Conservation (phyloP, 2,113 vertebrate genomes). For the Irena cyanogastra region DNA sequence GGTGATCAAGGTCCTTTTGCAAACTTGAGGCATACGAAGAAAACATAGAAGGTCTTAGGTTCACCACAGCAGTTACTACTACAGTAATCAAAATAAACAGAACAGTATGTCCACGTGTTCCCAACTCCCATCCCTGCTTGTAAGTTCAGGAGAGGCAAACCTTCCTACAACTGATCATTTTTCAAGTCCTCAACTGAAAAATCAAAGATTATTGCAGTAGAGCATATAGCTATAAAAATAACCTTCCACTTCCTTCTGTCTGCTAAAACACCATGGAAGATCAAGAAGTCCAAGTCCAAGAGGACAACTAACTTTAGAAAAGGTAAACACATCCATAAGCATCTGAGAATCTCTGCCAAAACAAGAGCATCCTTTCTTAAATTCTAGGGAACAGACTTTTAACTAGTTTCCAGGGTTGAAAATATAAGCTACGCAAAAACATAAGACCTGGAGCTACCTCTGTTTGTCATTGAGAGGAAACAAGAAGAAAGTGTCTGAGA, state of each 20-base stretch:
- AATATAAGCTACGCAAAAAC: neutral
- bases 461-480: neutral
- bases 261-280: neutral
- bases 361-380: neutral
- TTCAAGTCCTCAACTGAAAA: neutral
- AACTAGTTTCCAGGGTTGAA: neutral
- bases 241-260: neutral
- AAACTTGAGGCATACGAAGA: neutral
- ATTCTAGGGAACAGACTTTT: neutral
- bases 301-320: neutral
- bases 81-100: neutral
- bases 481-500: neutral
- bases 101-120: rapidly evolving
- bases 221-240: neutral
- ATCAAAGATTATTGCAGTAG: neutral
- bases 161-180: neutral
- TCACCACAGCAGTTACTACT: neutral
- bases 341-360: neutral
- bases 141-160: neutral
- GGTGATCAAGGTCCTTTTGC: neutral
- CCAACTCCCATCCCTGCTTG: neutral
- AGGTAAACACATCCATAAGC: neutral
- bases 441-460: neutral
- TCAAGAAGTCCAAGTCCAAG: neutral
- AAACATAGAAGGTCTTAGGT: neutral